phyloP scores from a whole-genome alignment of 2,888 invertebrate genomes.

The Idaea biselata region DNA sequence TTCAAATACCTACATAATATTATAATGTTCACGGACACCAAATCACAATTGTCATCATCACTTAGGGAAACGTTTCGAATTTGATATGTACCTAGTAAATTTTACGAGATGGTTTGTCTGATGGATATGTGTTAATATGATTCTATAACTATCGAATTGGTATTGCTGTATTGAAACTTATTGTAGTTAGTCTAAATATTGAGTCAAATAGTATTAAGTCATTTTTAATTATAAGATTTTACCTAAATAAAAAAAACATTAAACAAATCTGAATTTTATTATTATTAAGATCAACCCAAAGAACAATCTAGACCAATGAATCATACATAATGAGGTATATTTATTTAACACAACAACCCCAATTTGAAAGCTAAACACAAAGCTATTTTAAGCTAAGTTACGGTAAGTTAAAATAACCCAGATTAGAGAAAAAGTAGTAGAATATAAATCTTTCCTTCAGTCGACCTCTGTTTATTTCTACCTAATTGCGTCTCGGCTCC shows the following conservation, averaged over 20 bases:
- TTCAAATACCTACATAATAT: constrained; percentile 27
- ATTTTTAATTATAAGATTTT: constrained; percentile 60
- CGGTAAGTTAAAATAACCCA: too few relatives aligned
- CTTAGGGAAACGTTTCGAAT: constrained; percentile 51
- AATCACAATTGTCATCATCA: constrained; percentile 33
- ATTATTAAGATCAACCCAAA: neutral
- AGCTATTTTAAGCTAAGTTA: too few relatives aligned
- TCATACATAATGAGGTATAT: too few relatives aligned
- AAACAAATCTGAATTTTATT: constrained; percentile 23
- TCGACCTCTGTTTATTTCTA: too few relatives aligned
- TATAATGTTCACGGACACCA: constrained; percentile 31
- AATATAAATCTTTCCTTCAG: too few relatives aligned
- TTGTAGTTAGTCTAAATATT: constrained; percentile 62
- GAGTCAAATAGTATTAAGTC: constrained; percentile 57
- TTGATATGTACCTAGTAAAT: constrained; percentile 45
- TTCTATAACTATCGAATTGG: constrained; percentile 47
- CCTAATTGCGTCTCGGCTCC: too few relatives aligned
- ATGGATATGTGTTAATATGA: constrained; percentile 29
- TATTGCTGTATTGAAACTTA: constrained; percentile 44
- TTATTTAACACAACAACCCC: too few relatives aligned
- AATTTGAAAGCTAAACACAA: too few relatives aligned
- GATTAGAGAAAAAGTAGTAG: too few relatives aligned
- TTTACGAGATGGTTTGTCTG: constrained; percentile 40
- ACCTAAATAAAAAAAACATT: constrained; percentile 57
- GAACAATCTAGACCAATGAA: neutral